phyloP scores from a whole-genome alignment of 2,113 vertebrate genomes.

The Tetrao urogallus region DNA sequence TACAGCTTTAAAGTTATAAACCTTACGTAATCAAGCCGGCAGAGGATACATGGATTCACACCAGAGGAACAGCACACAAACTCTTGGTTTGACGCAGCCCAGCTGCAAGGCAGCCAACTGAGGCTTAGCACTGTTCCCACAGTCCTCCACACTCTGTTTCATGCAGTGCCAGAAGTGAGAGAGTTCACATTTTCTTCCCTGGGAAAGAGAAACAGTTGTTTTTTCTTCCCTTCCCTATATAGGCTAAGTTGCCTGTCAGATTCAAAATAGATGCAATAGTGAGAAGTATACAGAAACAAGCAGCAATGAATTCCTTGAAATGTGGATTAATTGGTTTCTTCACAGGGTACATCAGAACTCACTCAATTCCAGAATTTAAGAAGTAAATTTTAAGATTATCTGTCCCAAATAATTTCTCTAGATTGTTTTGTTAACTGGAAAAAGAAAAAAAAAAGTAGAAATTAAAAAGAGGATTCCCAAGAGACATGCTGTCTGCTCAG shows the following conservation, averaged over 20 bases:
- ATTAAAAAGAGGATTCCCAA: not conserved
- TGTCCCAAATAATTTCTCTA: not conserved
- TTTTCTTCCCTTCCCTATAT: not conserved
- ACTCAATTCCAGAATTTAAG: not conserved
- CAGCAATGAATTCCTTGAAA: not conserved
- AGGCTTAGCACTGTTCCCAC: not conserved
- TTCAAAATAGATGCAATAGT: not conserved
- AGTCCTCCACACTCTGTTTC: not conserved
- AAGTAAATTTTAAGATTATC: not conserved
- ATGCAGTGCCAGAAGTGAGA: not conserved
- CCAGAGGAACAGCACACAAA: fast-evolving
- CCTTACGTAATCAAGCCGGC: not conserved
- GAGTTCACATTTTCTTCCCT: not conserved
- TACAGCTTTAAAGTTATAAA: not conserved
- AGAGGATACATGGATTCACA: fast-evolving
- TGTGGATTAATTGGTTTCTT: not conserved
- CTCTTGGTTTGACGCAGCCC: not conserved
- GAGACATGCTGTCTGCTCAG: not conserved
- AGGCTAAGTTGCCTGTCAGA: not conserved
- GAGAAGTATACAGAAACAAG: not conserved
- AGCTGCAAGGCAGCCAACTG: not conserved
- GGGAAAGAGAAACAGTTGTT: not conserved
- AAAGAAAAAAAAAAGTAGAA: not conserved
- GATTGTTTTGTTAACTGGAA: not conserved
- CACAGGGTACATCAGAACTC: not conserved